Evolutionary conservation across 2,797 vertebrate genomes (phyloP), one percentile per base, ranked within the genome.

Genomic region (Momotus momota): DNA sequence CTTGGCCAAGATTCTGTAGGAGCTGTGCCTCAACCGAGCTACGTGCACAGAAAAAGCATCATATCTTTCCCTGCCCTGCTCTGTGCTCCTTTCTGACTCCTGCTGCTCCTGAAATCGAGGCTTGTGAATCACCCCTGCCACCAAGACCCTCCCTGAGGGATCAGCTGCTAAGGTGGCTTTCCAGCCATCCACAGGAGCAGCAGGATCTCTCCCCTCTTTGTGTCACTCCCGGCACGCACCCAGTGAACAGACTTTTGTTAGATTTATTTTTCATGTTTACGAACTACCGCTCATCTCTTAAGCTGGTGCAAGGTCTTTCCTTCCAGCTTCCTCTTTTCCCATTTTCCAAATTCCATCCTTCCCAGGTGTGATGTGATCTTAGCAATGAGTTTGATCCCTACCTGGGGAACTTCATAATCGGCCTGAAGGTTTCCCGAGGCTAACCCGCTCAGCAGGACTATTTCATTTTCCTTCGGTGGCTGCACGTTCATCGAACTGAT

Each of bases 381-480:
- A 94, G 80, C 78, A 41, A 65, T 40, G 43, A 90, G 81, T 49
- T 85, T 78, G 64, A 54, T 72, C 86, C 97, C 97, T 98, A 99
- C 99, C 98, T 99, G 98, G 91, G 98, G 97, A 93, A 98, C 97
- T 84, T 98, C 94, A 92, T 98, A 98, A 92, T 98, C 98, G 3
- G 97, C 88, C 92, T 98, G 98, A 94, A 98, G 98, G 82, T 96
- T 97, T 91, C 98, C 98, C 86, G 99, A 97, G 57, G 98, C 93
- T 97, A 99, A 97, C 82, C 99, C 99, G 84, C 98, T 98, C 35
- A 99, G 98, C 87, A 99, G 98, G 54, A 99, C 98, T 96, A 99
- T 98, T 97, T 99, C 99, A 84, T 99, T 99, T 97, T 99, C 99
- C 96, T 99, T 99, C 11, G 99, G 99, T 81, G 99, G 98, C 91